These are phyloP conservation scores for Gambusia affinis DNA, from an alignment of 2,113 vertebrate species.

Conservation along the genomic window DNA sequence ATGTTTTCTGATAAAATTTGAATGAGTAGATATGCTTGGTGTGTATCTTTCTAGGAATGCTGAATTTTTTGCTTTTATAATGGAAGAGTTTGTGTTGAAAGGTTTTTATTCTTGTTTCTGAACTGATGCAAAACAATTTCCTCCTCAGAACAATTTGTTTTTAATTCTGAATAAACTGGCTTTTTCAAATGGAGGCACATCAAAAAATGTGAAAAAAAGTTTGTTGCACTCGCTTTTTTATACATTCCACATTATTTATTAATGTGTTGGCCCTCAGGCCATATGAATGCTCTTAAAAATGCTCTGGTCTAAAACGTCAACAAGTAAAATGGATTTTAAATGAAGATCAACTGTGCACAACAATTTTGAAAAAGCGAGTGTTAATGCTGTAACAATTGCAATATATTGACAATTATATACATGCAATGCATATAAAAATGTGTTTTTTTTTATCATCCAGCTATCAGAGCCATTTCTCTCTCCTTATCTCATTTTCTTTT, in stretches of 20 bases:
- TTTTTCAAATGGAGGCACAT: neutral
- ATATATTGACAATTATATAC: neutral
- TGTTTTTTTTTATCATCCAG: neutral
- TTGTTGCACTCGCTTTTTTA: neutral
- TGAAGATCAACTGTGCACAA: neutral
- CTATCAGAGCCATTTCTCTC: neutral
- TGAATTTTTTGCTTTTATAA: neutral
- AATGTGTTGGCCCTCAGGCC: neutral
- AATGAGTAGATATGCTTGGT: neutral
- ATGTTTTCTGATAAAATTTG: neutral
- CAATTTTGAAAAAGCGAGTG: neutral
- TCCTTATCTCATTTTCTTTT: conserved; percentile 18
- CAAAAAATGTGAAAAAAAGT: neutral
- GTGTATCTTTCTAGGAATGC: neutral
- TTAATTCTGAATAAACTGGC: neutral
- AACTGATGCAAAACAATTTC: neutral
- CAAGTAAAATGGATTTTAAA: neutral
- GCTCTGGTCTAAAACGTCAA: neutral
- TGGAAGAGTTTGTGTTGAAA: neutral
- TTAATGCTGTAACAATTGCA: neutral
- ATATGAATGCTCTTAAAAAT: neutral
- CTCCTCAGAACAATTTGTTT: neutral
- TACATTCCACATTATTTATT: neutral
- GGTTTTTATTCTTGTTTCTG: neutral
- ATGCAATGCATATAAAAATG: neutral